A percentile compares a stretch with the other conserved stretches of the same genome.
phyloP scores from a whole-genome alignment of 2,797 vertebrate genomes.

The Sus cebifrons region DNA sequence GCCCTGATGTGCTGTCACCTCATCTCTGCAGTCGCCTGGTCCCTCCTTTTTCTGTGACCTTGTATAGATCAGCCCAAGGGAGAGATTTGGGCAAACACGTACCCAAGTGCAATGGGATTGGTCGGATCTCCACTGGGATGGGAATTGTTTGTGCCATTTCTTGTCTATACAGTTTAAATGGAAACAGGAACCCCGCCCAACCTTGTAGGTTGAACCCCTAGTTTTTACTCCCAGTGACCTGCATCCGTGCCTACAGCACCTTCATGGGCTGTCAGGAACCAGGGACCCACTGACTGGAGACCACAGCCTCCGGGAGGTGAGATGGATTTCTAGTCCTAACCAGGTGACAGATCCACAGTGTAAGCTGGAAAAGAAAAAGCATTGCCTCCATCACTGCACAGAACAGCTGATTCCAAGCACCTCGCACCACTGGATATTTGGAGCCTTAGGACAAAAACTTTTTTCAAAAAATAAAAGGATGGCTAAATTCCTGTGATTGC shows the following conservation, averaged over 20 bases:
- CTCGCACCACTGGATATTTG: background rate
- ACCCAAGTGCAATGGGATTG: background rate
- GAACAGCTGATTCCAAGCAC: background rate
- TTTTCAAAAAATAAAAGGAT: background rate
- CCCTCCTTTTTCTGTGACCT: background rate
- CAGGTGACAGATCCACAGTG: background rate
- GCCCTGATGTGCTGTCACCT: background rate
- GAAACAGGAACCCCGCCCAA: background rate
- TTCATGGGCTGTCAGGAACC: background rate
- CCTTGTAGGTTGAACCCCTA: background rate
- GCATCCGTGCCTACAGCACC: background rate
- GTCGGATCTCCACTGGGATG: fast-evolving
- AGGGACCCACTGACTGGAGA: fast-evolving
- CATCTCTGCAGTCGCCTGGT: no score
- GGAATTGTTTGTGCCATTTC: background rate
- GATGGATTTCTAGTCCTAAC: background rate
- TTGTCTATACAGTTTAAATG: fast-evolving
- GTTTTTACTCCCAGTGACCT: background rate
- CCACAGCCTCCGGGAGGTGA: background rate
- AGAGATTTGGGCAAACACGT: background rate
- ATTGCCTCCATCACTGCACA: fast-evolving
- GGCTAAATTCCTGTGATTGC: background rate
- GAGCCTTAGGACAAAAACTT: background rate
- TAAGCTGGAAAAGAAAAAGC: background rate
- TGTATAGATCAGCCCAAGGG: background rate